Base-by-base conservation (phyloP, 2,888 invertebrate species). In the Empis livida region DNA sequence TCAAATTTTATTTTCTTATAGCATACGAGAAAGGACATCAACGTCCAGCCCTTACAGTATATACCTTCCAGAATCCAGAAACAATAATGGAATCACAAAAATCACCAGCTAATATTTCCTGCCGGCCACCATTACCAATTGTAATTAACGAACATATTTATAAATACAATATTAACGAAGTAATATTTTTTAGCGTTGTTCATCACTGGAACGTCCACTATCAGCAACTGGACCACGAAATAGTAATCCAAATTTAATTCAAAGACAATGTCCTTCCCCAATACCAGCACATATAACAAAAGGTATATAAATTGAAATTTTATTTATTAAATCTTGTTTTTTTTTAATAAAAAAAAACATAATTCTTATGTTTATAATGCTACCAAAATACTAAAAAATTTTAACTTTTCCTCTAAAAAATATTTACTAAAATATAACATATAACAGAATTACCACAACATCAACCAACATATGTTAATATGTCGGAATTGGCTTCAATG, bases 401-500 rank as follows among this genome's bases (percentile, higher is more conserved):
- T 23, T 41, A 41, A 41, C 41, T 20, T 41, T 41, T 32, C 32
- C 2, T 13, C 13, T n/a, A 13, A 41, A 41, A 23, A n/a, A n/a
- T n/a, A 20, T 41, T 10, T 23, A 23, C 11, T 27, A 20, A 41
- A 5, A 23, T 14, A 27, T 13, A 40, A 23, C 10, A 35, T 35
- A n/a, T 53, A 50, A 17, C 47, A 54, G 58, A 58, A 47, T 53
- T 55, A 37, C 43, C 55, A 15, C 54, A 54, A 50, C 60, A 59
- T 40, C 82, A 84, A 69, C 91, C 91, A 20, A 78, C 90, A 61
- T 92, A 92, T 70, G 90, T 90, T 59, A 92, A 92, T 66, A 89
- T 90, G 89, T 87, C 88, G 54, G 91, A 92, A 66, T 70, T 91
- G 63, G 88, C 87, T 20, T 82, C 79, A 58, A 75, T 89, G 72